A percentile compares a stretch with the other conserved stretches of the same genome.
Conservation (phyloP, 2,888 invertebrate genomes). For the Philereme transversata region DNA sequence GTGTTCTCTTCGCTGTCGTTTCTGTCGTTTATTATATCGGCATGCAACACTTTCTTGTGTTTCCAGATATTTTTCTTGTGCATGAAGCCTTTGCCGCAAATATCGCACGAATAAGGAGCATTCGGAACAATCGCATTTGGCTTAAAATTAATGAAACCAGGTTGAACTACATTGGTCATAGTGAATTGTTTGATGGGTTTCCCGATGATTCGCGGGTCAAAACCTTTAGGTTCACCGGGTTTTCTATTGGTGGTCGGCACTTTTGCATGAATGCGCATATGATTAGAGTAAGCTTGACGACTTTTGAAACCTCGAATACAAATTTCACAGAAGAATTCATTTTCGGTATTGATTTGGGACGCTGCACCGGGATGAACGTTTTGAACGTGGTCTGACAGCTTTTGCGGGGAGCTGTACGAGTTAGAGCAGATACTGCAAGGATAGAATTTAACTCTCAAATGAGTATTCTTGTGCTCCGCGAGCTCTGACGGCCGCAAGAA, state of each 20-base stretch:
- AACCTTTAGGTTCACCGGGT: constrained; percentile 67
- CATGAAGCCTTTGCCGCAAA: constrained; percentile 86
- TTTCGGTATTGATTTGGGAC: constrained; percentile 51
- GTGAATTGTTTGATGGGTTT: constrained; percentile 72
- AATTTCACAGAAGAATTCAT: constrained; percentile 81
- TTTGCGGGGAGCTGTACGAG: constrained; percentile 86
- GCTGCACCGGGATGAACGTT: constrained; percentile 74
- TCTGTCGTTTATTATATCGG: constrained; percentile 72
- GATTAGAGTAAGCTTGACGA: constrained; percentile 81
- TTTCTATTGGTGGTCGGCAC: constrained; percentile 79
- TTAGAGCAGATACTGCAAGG: constrained; percentile 84
- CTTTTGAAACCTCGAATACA: constrained; percentile 85
- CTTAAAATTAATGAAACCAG: constrained; percentile 66
- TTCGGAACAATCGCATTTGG: constrained; percentile 71
- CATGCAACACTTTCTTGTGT: constrained; percentile 80
- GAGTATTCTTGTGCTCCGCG: constrained; percentile 86
- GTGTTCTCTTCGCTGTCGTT: constrained; percentile 80
- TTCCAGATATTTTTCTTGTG: constrained; percentile 83
- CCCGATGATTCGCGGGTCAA: constrained; percentile 73
- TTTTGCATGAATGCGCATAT: constrained; percentile 81
- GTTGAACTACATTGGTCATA: constrained; percentile 52
- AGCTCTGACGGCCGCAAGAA: constrained; percentile 85
- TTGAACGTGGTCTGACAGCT: constrained; percentile 82
- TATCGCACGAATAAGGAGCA: constrained; percentile 84
- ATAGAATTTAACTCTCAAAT: constrained; percentile 87